Evolutionary conservation across 1,140 invertebrate species (phyloP).

Genomic region (Cherax quadricarinatus): DNA sequence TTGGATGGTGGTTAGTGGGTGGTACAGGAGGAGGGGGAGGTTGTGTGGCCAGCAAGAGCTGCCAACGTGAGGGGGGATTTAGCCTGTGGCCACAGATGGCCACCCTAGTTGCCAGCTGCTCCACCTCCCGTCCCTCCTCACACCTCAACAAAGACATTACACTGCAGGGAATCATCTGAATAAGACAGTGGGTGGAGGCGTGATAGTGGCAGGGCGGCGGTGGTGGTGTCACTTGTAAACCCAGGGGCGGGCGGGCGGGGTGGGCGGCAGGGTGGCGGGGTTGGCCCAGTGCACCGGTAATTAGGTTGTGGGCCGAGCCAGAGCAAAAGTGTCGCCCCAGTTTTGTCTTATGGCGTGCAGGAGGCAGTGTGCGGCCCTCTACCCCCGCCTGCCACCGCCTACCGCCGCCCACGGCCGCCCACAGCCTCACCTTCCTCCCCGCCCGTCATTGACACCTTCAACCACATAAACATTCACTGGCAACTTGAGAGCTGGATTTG

Average conservation of each 20-base stretch:
- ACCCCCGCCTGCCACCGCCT: not conserved
- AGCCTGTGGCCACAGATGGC: constrained; percentile 62
- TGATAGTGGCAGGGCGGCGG: not conserved
- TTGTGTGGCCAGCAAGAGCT: constrained; percentile 56
- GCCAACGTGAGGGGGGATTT: constrained; percentile 62
- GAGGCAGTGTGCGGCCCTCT: constrained; percentile 31
- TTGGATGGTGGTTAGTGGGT: not conserved
- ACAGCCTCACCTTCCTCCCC: not conserved
- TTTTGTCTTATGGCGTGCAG: constrained; percentile 69
- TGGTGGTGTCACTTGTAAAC: constrained; percentile 7
- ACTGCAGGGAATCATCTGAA: not conserved
- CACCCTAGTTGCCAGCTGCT: constrained; percentile 58
- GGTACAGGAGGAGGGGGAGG: constrained; percentile 22
- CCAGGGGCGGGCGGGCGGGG: not conserved
- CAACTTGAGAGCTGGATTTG: constrained; percentile 52
- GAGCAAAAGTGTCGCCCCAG: constrained; percentile 70
- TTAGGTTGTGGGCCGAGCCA: constrained; percentile 70
- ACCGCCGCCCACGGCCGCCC: not conserved
- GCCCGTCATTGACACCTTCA: constrained; percentile 4
- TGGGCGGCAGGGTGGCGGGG: constrained; percentile 21
- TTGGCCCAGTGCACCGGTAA: constrained; percentile 62
- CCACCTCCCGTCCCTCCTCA: not conserved
- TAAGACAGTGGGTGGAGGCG: not conserved
- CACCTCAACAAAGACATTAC: too few relatives aligned
- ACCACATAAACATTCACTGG: constrained; percentile 56